These are phyloP conservation scores for Hydriomena furcata DNA, from an alignment of 2,888 invertebrate genomes.

Conservation along the genomic window DNA sequence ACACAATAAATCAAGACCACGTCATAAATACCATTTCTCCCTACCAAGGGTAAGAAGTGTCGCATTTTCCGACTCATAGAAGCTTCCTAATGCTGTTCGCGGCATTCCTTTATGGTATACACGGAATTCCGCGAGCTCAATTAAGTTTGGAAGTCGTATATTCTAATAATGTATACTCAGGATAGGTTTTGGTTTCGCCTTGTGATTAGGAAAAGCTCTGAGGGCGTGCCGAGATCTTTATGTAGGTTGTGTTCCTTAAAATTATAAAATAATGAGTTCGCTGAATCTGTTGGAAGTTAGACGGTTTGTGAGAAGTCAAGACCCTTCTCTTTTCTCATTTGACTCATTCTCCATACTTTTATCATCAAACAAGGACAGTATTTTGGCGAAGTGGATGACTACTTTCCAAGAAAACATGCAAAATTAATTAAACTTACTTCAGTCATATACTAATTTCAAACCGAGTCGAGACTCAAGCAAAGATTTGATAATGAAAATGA, in stretches of 20 bases:
- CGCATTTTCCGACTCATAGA: conserved; percentile 59
- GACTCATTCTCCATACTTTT: no score
- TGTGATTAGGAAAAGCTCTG: conserved; percentile 30
- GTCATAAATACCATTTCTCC: conserved; percentile 56
- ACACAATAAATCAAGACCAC: conserved; percentile 54
- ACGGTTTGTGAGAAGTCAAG: no score
- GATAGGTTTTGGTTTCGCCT: conserved; percentile 29
- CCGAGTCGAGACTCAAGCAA: no score
- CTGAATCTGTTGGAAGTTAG: not conserved
- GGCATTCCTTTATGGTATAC: conserved; percentile 36
- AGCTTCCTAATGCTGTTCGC: conserved; percentile 38
- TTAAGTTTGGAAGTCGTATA: conserved; percentile 43
- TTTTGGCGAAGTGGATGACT: no score
- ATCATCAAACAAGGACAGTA: no score
- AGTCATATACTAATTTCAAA: no score
- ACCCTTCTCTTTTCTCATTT: no score
- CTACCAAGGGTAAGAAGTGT: conserved; percentile 52
- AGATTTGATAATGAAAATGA: no score
- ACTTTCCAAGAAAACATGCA: no score
- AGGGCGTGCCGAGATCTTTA: conserved; percentile 28
- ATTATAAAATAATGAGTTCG: not conserved
- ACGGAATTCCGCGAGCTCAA: conserved; percentile 37
- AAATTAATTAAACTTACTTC: no score
- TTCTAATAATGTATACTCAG: conserved; percentile 39
- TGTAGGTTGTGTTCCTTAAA: conserved; percentile 7